Base-by-base conservation (phyloP, 2,797 vertebrate species). In the Graptemys geographica region DNA sequence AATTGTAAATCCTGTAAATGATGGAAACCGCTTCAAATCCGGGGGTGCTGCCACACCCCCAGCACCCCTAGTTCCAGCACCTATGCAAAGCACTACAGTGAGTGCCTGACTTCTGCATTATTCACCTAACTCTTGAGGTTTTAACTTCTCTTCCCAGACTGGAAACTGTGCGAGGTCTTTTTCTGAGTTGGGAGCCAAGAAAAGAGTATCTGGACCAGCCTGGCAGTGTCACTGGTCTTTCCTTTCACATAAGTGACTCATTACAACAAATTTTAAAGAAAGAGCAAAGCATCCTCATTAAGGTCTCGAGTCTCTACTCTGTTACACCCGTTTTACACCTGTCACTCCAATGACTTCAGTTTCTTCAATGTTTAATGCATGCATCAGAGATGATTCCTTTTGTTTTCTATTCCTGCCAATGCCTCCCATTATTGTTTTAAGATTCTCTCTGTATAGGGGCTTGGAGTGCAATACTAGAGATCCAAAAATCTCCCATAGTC, bases 371-470 rank as follows among this genome's bases (percentile, higher is more conserved):
- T 84, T 90, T n/a, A 59, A 55, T 62, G 76, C 52, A 76, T 72
- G 27, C 28, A 65, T 81, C 7, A 44, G 88, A 18, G 23, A 41
- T 27, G 65, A 41, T 3, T 23, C 27, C 51, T 37, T 16, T 51
- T 78, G 3, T 80, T 87, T 87, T 41, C 65, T 81, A 1, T 89
- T 47, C 65, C 59, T 88, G 79, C n/a, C 81, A 89, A 19, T 15
- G 72, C 2, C 83, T 92, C 51, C 41, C 33, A 90, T 52, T 84
- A 53, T 92, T 90, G 78, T 91, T 96, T 89, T 1, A 84, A 86
- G 82, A 80, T 82, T 23, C 51, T 90, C 37, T 74, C 2, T 1
- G 90, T 8, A 76, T 27, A 47, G 72, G 79, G 18, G 28, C 84
- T 90, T 86, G 57, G 83, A 84, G 81, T 33, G 78, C 52, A 53